phyloP scores from a whole-genome alignment of 2,888 invertebrate genomes.

The Augochlorella aurata region DNA sequence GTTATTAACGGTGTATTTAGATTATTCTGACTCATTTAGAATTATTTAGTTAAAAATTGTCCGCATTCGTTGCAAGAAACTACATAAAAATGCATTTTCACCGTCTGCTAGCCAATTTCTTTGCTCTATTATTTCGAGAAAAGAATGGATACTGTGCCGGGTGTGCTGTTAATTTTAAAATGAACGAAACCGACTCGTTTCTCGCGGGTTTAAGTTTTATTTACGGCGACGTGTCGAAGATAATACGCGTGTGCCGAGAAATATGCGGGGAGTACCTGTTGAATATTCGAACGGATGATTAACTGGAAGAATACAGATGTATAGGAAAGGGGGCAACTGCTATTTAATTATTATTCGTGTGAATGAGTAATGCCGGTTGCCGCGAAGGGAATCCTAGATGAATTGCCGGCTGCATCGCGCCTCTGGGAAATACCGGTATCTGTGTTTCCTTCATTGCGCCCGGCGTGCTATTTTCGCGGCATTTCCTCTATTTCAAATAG shows the following conservation, averaged over 20 bases:
- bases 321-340: background rate
- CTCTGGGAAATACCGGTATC: conserved; percentile 1
- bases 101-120: no score
- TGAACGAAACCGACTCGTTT: background rate
- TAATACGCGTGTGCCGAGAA: background rate
- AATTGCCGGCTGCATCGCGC: background rate
- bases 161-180: no score
- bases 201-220: background rate
- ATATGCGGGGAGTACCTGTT: background rate
- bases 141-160: no score
- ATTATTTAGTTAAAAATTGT: no score
- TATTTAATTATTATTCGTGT: conserved; percentile 5
- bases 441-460: conserved; percentile 9
- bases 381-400: background rate
- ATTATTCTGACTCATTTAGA: no score
- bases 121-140: no score
- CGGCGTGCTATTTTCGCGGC: background rate
- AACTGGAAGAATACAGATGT: background rate
- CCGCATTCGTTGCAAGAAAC: no score
- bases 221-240: background rate
- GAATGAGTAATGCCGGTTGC: background rate
- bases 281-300: conserved; percentile 3
- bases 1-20: no score
- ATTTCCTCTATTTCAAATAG: conserved; percentile 4
- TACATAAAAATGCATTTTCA: no score